These are phyloP conservation scores for Acanthacorydalis orientalis DNA, from an alignment of 2,888 invertebrate genomes.

Conservation along the genomic window DNA sequence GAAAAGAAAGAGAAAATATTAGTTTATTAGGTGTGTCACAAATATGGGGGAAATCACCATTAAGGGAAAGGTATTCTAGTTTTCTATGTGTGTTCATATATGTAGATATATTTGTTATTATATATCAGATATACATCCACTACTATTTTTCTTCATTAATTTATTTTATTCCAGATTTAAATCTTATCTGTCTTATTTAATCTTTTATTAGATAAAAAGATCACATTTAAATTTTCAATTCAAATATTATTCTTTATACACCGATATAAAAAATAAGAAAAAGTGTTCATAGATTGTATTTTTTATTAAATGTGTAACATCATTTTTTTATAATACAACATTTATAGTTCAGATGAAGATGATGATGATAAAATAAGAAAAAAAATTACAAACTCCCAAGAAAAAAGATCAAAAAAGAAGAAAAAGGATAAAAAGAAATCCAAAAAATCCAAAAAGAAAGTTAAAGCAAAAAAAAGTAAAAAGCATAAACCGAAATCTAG, in stretches of 20 bases:
- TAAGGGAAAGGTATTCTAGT: constrained; percentile 38
- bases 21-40: constrained; percentile 49
- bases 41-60: constrained; percentile 63
- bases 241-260: too few species aligned
- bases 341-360: constrained; percentile 21
- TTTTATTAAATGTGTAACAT: neutral
- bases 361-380: constrained; percentile 23
- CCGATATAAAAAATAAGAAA: too few species aligned
- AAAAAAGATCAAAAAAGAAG: constrained; percentile 29
- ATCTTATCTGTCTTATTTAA: too few species aligned
- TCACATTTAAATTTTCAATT: too few species aligned
- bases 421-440: constrained; percentile 29
- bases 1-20: constrained; percentile 57
- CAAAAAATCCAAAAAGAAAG: constrained; percentile 38
- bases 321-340: neutral
- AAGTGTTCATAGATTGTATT: too few species aligned
- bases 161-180: too few species aligned
- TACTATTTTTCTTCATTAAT: too few species aligned
- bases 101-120: neutral
- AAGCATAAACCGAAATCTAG: constrained; percentile 33
- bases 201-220: too few species aligned
- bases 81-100: neutral
- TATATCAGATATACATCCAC: too few species aligned
- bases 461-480: constrained; percentile 33
- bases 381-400: constrained; percentile 31